A percentile compares a stretch with the other conserved stretches of the same genome.
Evolutionary conservation across 2,113 vertebrate species (phyloP).

Genomic region (Thunnus maccoyii): DNA sequence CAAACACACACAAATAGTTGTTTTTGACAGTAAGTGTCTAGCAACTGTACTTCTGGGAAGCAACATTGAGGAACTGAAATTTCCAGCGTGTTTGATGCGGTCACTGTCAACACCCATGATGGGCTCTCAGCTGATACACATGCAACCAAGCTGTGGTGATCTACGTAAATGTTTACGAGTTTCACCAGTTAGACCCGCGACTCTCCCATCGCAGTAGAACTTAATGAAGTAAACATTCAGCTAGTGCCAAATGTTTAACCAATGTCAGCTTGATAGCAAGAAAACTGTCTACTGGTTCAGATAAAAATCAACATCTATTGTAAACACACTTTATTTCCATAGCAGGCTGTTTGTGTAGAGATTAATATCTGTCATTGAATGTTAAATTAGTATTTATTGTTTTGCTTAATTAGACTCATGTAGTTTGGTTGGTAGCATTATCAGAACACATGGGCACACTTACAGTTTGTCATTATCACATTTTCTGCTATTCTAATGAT

Average conservation of each 20-base stretch:
- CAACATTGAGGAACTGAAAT: slow-evolving; percentile 45
- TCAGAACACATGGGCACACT: not conserved
- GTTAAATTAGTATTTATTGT: too few relatives aligned
- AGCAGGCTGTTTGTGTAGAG: not conserved
- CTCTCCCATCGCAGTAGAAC: too few relatives aligned
- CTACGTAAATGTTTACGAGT: too few relatives aligned
- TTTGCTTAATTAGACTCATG: too few relatives aligned
- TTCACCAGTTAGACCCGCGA: not conserved
- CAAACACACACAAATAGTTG: not conserved
- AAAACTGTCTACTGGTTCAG: not conserved
- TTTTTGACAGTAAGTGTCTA: not conserved
- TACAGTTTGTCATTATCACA: not conserved
- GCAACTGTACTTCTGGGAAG: not conserved
- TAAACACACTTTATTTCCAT: not conserved
- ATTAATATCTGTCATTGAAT: not conserved
- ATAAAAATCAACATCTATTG: not conserved
- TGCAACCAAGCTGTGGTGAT: not conserved
- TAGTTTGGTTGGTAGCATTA: not conserved
- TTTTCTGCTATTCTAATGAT: not conserved
- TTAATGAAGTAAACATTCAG: too few relatives aligned
- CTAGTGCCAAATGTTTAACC: not conserved
- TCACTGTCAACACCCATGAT: not conserved
- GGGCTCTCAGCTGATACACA: slow-evolving; percentile 13
- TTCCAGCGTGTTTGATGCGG: not conserved
- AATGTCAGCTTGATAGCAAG: not conserved